Evolutionary conservation across 2,113 vertebrate genomes (phyloP).

Genomic region (Progne subis): DNA sequence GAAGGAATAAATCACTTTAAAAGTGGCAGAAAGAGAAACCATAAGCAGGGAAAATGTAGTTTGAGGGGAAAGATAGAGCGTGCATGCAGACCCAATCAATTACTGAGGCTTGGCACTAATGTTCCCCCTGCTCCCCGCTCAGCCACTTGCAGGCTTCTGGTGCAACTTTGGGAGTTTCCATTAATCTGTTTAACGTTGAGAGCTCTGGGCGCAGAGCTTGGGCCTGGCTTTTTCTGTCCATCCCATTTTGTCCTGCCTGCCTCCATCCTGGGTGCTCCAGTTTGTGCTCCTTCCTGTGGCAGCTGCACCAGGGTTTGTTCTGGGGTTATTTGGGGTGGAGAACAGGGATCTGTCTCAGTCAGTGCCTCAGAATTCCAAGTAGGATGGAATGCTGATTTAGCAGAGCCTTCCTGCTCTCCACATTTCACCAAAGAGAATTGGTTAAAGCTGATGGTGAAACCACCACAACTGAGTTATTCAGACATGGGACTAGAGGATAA

Average conservation of each 20-base stretch:
- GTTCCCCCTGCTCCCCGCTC: background rate
- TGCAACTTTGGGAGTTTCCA: background rate
- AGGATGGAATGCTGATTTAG: background rate
- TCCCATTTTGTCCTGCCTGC: rapidly evolving
- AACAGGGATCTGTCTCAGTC: rapidly evolving
- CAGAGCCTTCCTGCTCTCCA: background rate
- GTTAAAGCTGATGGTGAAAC: background rate
- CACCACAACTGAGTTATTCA: background rate
- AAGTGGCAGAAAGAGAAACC: slow-evolving; percentile 33
- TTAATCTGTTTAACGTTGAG: background rate
- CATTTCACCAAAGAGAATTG: background rate
- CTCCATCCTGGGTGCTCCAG: background rate
- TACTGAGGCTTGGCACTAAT: slow-evolving; percentile 25
- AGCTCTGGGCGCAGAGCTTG: background rate
- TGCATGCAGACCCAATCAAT: background rate
- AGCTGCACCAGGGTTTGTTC: background rate
- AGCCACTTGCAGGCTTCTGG: background rate
- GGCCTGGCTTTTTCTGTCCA: background rate
- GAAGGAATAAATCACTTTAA: slow-evolving; percentile 12
- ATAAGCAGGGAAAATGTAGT: background rate
- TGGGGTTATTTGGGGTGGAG: background rate
- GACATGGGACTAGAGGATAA: background rate
- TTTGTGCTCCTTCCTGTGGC: background rate
- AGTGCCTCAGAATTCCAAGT: background rate
- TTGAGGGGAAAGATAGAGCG: background rate